These are phyloP conservation scores for cat (Felis catus) DNA, from an alignment of 2,113 vertebrate genomes.

Conservation along the genomic window F.catus_Fca126_mat1.0 CM031413.1:126599501-126600000, in stretches of 20 bases:
- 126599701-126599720: no score
- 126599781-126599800: neutral
- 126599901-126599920: neutral
- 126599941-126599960: neutral
- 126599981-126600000: neutral
- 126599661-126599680: neutral
- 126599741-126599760: neutral
- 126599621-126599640: neutral
- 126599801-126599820: neutral
- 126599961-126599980: neutral
- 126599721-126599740: neutral
- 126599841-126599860: neutral
- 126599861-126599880: slow-evolving; percentile 56
- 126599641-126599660: neutral
- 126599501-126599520: neutral
- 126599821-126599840: neutral
- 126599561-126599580: neutral
- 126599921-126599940: neutral
- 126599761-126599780: neutral
- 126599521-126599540: neutral
- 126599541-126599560: neutral
- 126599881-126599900: slow-evolving; percentile 53
- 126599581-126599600: neutral
- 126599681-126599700: neutral
- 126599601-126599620: neutral